These are phyloP conservation scores for Agrypnus murinus DNA, from an alignment of 2,888 invertebrate genomes.

Conservation along the genomic window DNA sequence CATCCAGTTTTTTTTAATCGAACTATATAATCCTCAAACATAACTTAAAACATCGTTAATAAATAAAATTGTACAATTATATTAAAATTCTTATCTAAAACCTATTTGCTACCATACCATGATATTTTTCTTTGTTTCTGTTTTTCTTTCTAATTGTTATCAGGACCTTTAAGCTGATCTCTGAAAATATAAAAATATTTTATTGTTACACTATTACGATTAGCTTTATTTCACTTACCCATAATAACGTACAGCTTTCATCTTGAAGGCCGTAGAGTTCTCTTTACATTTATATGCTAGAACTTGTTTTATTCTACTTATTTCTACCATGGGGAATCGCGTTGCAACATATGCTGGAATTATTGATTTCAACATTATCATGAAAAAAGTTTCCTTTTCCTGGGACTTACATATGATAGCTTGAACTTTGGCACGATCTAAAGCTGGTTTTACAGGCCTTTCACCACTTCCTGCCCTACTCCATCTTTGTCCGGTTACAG, in stretches of 20 bases:
- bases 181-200: constrained; percentile 8
- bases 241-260: constrained; percentile 81
- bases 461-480: constrained; percentile 83
- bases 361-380: too few species aligned
- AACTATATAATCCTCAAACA: constrained; percentile 36
- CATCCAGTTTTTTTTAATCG: constrained; percentile 34
- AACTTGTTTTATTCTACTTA: constrained; percentile 85
- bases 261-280: constrained; percentile 83
- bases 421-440: constrained; percentile 82
- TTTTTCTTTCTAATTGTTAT: constrained; percentile 20
- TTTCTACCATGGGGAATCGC: constrained; percentile 83
- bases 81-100: constrained; percentile 28
- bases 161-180: constrained; percentile 31
- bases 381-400: neutral
- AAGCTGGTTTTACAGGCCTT: constrained; percentile 83
- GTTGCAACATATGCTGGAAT: constrained; percentile 80
- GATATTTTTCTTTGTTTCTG: constrained; percentile 5
- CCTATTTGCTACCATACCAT: constrained; percentile 25
- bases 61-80: constrained; percentile 36
- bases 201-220: neutral
- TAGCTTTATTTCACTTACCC: constrained; percentile 59
- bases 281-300: constrained; percentile 86
- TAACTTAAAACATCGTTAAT: constrained; percentile 33
- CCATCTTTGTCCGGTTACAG: constrained; percentile 85
- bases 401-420: constrained; percentile 80